These are phyloP conservation scores for Plestiodon gilberti DNA, from an alignment of 2,113 vertebrate genomes.

Conservation along the genomic window DNA sequence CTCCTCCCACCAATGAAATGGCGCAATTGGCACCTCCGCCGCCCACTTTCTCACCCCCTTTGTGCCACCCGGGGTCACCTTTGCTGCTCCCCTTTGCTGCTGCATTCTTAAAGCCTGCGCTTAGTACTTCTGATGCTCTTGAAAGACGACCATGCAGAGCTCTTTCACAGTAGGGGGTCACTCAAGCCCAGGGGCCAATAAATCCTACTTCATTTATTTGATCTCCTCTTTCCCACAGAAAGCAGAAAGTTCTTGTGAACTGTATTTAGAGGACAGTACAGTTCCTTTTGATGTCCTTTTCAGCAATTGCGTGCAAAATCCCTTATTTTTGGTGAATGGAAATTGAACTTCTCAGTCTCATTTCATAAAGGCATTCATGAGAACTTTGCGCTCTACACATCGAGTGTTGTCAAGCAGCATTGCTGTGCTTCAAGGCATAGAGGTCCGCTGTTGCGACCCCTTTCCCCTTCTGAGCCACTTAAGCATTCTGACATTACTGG, in stretches of 20 bases:
- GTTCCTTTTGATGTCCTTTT: neutral
- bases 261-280: too few species aligned
- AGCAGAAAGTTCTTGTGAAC: neutral
- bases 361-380: neutral
- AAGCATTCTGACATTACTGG: neutral
- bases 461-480: neutral
- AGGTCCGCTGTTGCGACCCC: neutral
- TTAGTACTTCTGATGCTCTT: neutral
- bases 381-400: neutral
- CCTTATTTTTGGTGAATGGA: neutral
- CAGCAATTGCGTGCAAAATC: neutral
- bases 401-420: neutral
- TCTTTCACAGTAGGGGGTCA: neutral
- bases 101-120: neutral
- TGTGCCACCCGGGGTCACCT: too few species aligned
- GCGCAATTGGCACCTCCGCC: too few species aligned
- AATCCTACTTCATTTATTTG: neutral
- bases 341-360: neutral
- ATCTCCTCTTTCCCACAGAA: neutral
- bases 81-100: too few species aligned
- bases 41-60: too few species aligned
- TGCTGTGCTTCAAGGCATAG: neutral
- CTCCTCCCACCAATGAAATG: too few species aligned
- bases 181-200: neutral
- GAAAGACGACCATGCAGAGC: neutral